Conservation (phyloP, 1,140 invertebrate genomes). For the Notospermus geniculatus region DNA sequence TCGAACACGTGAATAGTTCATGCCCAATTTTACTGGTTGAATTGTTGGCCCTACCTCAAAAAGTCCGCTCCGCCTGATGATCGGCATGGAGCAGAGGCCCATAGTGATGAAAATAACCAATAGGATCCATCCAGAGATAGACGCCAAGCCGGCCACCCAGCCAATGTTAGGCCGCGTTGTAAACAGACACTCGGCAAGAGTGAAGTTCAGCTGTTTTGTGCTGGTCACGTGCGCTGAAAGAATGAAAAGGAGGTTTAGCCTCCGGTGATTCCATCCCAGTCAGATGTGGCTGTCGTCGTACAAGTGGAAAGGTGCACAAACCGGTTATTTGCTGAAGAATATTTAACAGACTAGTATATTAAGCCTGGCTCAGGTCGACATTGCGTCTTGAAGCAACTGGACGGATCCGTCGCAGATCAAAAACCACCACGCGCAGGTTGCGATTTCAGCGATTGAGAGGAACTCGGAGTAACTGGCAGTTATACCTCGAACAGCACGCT, state of each 20-base stretch:
- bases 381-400: too few species aligned
- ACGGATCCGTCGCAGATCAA: too few species aligned
- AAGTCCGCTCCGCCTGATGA: conserved; percentile 82
- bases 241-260: neutral
- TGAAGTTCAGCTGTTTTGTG: conserved; percentile 40
- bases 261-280: neutral
- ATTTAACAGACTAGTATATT: too few species aligned
- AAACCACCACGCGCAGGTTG: too few species aligned
- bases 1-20: too few species aligned
- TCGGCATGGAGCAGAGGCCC: conserved; percentile 80
- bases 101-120: conserved; percentile 74
- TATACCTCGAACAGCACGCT: too few species aligned
- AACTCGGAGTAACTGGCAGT: too few species aligned
- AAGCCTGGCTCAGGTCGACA: too few species aligned
- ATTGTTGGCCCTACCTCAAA: conserved; percentile 71
- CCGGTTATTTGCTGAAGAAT: too few species aligned
- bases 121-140: conserved; percentile 77
- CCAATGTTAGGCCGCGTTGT: conserved; percentile 73
- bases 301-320: neutral
- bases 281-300: neutral
- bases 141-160: conserved; percentile 64
- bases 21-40: too few species aligned
- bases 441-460: too few species aligned
- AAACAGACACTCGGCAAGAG: conserved; percentile 73
- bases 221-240: conserved; percentile 4